A percentile compares a stretch with the other conserved stretches of the same genome.
phyloP scores from a whole-genome alignment of 1,140 invertebrate genomes.

The Camponotus vicinus region DNA sequence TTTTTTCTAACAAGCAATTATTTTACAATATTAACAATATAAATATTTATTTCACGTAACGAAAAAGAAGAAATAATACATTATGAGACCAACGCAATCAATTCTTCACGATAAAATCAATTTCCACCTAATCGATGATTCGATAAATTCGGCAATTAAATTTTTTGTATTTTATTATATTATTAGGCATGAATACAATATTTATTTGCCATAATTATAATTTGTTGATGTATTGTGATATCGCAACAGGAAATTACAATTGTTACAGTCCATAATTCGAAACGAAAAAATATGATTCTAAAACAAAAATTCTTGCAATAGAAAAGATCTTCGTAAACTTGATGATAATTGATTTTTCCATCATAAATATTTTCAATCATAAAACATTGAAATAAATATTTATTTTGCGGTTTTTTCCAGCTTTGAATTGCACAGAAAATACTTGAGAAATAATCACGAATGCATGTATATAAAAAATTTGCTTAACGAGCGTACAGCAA shows the following conservation, averaged over 20 bases:
- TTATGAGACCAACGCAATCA: background rate
- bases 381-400: no score
- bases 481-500: slow-evolving; percentile 12
- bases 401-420: no score
- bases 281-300: background rate
- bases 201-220: background rate
- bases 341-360: no score
- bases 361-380: no score
- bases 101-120: slow-evolving; percentile 64
- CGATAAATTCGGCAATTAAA: background rate
- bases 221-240: background rate
- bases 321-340: background rate
- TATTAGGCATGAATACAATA: background rate
- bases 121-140: slow-evolving; percentile 55
- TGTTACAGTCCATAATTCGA: background rate
- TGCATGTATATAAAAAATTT: slow-evolving; percentile 17
- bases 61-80: background rate
- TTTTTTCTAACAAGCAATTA: background rate
- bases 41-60: background rate
- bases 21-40: slow-evolving; percentile 2
- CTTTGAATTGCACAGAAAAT: background rate
- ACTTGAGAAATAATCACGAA: slow-evolving; percentile 17
- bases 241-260: background rate
- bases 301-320: background rate
- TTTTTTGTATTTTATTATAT: background rate